Evolutionary conservation across 64 coral and sea anemone genomes (phyloP), one percentile per base, ranked within the genome.

Genomic region (Montipora efflorescens): DNA sequence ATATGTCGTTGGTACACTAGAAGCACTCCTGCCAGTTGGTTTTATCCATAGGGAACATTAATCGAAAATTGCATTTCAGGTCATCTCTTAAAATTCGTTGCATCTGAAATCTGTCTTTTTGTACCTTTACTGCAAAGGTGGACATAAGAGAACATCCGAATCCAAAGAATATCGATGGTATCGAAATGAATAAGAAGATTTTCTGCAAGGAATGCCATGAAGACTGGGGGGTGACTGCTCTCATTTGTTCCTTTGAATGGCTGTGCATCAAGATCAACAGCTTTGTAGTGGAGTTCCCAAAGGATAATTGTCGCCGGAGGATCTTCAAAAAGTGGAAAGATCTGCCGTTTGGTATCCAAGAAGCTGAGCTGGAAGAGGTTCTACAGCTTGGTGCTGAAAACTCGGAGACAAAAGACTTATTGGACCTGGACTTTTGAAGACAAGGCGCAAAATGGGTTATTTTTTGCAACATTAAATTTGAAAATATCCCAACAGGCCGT

Each of bases 241-340:
- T 69, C 8, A 86, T 93, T 43, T n/a, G 64, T 20, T 61, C 12
- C 4, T 14, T 86, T n/a, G 76, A 93, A 47, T 93, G 83, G 83
- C 76, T 86, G 15, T 88, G 82, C 44, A 36, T 93, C 64, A 93
- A 93, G 62, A 80, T 93, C 25, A 62, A 7, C 75, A 88, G 92
- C 47, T 88, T 93, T 12, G 75, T 88, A 68, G 9, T 86, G 44
- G 45, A 86, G 19, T 86, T 86, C 18, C 62, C 28, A 36, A 36
- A 36, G 3, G 5, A n/a, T 0, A 47, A 86, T 11, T 43, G 23
- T 50, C 43, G 15, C 1, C 4, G 50, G 9, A 59, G 25, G 23
- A 80, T 59, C 76, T 62, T 15, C 9, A 93, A 93, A 58, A 76
- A 93, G 83, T 93, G 92, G 92, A 93, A 93, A 52, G 77, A 88